Conservation (phyloP, 64 coral and sea anemone species). For the Orbicella faveolata region DNA sequence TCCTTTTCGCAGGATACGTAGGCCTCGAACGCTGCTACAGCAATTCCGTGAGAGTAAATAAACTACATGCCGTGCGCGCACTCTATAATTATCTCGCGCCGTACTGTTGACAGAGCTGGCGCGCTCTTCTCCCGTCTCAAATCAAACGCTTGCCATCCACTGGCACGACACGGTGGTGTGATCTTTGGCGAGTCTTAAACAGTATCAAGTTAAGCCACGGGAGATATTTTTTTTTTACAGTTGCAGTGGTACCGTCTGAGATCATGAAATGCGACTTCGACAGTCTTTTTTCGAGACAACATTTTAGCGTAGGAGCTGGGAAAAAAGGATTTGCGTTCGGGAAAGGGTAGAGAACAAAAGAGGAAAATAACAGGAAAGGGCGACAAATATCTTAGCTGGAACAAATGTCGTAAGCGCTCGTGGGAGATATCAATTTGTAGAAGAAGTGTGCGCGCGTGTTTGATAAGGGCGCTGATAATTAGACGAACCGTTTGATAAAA, state of each 20-base stretch:
- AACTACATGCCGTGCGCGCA: not conserved
- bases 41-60: not conserved
- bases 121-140: not conserved
- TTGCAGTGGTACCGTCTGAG: not conserved
- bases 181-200: not conserved
- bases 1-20: not conserved
- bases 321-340: conserved; percentile 48
- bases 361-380: conserved; percentile 60
- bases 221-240: conserved; percentile 2
- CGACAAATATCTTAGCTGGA: conserved; percentile 14
- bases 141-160: not conserved
- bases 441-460: not conserved
- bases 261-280: not conserved
- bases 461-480: not conserved
- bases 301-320: conserved; percentile 6
- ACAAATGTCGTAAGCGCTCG: conserved; percentile 14
- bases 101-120: conserved; percentile 6
- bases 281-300: not conserved
- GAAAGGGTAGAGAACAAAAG: conserved; percentile 1
- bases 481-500: too few species aligned
- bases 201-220: conserved; percentile 17
- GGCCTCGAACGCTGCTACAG: not conserved
- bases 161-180: not conserved
- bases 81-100: not conserved
- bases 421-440: not conserved